Evolutionary conservation across 2,113 vertebrate genomes (phyloP).

Genomic region (Tichodroma muraria): DNA sequence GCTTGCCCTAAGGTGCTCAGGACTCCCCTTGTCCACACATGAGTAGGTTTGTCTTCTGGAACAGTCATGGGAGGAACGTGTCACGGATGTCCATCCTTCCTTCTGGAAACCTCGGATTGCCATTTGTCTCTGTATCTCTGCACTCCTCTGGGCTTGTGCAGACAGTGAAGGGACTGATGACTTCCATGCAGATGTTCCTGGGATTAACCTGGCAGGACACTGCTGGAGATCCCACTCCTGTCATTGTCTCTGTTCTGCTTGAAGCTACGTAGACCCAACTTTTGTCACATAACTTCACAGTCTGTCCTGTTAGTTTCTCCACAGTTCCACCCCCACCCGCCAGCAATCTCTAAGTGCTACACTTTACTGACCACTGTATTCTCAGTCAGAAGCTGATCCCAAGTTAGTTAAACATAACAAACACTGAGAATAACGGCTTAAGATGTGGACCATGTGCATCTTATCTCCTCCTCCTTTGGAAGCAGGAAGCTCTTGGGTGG

Average conservation of each 20-base stretch:
- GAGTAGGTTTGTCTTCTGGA: background rate
- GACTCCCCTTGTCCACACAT: background rate
- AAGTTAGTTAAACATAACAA: background rate
- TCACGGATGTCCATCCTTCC: background rate
- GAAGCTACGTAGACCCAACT: rapidly evolving
- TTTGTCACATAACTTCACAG: background rate
- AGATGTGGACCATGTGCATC: background rate
- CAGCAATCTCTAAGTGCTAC: background rate
- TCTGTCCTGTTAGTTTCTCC: background rate
- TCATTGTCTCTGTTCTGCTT: background rate
- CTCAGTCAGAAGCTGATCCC: background rate
- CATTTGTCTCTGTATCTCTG: background rate
- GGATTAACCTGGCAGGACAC: background rate
- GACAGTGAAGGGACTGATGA: background rate
- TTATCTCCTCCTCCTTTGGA: background rate
- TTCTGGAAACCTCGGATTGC: background rate
- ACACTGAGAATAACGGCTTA: background rate
- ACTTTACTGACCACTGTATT: background rate
- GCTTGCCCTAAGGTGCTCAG: background rate
- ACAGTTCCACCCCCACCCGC: background rate
- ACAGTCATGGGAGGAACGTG: rapidly evolving
- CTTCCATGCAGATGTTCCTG: background rate
- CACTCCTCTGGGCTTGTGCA: background rate
- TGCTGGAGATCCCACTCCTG: background rate
- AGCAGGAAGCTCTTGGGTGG: background rate